Evolutionary conservation across 64 coral and sea anemone genomes (phyloP), one percentile per base, ranked within the genome.

Genomic region (Actinia tenebrosa): DNA sequence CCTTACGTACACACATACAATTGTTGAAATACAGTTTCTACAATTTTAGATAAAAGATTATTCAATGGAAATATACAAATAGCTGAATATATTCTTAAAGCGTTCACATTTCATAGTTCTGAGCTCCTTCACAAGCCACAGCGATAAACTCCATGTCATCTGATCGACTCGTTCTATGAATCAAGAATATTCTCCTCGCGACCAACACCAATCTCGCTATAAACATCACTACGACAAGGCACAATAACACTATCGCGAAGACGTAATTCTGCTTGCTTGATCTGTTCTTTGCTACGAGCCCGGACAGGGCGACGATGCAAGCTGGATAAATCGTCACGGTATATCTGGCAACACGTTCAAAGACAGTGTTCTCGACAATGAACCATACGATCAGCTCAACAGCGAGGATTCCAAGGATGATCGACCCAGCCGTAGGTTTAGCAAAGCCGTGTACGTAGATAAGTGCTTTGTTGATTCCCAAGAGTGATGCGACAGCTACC

Each of bases 361-460:
- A 55, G 4, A 91, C 37, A 7, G 84, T 86, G 78, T 91, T 91
- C 71, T 91, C 89, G 75, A 91, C 44, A 61, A 91, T 81, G 79
- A 91, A 91, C 84, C 84, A 91, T 16, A 81, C 54, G 30, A 91
- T 30, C 83, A 80, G 45, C 30, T n/a, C 44, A 23, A 91, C 66
- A 64, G 68, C 75, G 43, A 91, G 71, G 26, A 91, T 68, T 78
- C 53, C 83, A 30, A 91, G 84, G 25, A 59, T 84, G 25, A 86
- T 66, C 19, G 84, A 79, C 0, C 72, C 89, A 10, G 89, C 54
- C 19, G 78, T 23, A 62, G 79, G 82, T 43, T 52, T 69, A 10
- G 44, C 15, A n/a, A 86, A 16, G 8, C 56, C 89, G 3, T 86
- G 89, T 8, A 82, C 75, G 60, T 91, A 91, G 56, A 60, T 91